Percentiles rank a stretch among this genome's conserved stretches.
Conservation (phyloP, 2,797 vertebrate species). For the Hapalemur alaotrensis region DNA sequence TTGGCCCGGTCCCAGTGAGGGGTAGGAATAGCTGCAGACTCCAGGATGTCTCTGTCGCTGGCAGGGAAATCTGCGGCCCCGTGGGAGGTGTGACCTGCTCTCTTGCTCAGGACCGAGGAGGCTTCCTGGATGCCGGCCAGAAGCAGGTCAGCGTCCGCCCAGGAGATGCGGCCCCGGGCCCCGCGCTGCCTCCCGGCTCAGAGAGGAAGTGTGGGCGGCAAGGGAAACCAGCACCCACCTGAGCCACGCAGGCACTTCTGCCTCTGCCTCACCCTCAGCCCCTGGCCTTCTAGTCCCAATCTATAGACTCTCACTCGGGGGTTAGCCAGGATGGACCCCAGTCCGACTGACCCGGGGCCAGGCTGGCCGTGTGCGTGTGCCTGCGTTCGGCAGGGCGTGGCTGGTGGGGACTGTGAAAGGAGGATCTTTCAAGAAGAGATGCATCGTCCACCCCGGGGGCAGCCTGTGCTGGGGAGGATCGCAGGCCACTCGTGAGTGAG, state of each 20-base stretch:
- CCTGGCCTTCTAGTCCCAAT: background rate
- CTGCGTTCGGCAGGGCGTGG: fast-evolving
- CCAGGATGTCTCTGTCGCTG: no score
- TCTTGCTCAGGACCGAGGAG: background rate
- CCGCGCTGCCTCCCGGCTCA: background rate
- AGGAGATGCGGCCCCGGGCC: fast-evolving
- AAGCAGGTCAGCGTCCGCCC: no score
- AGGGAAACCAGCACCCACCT: background rate
- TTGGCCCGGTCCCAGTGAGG: background rate
- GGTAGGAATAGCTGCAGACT: background rate
- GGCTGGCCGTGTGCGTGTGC: fast-evolving
- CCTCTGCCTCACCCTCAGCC: no score
- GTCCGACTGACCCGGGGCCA: no score
- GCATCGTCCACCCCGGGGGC: fast-evolving
- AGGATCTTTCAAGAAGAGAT: background rate
- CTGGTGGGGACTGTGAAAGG: background rate
- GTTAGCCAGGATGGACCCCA: background rate
- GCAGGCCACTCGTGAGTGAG: background rate
- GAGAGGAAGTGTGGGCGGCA: background rate
- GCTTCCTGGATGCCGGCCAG: background rate
- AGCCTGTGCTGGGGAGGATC: background rate
- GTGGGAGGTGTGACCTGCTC: fast-evolving
- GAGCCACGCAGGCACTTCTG: background rate
- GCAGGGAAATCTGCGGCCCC: background rate
- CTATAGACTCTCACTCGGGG: background rate